Evolutionary conservation across 1,140 invertebrate genomes (phyloP), one percentile per base, ranked within the genome.

Genomic region (Drosophila pandora): DNA sequence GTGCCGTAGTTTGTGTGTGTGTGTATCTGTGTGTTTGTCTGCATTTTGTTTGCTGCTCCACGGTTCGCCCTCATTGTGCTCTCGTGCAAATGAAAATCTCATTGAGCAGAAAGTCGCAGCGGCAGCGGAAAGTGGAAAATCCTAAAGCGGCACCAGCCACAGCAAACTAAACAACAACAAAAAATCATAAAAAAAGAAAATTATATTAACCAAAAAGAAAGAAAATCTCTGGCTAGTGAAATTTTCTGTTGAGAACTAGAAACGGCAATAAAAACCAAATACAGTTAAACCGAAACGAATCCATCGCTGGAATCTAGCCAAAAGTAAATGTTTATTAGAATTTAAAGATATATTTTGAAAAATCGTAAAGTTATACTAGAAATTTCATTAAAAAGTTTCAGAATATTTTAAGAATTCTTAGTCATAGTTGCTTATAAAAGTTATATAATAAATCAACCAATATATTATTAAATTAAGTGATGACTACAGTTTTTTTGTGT

Each of bases 81-180:
- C 83, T 87, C 83, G 83, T 87, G 83, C 83, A 87, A 83, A 87
- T 87, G 83, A 87, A 87, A 87, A 83, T 87, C 78, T 88, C 83
- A 87, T 87, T 88, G 83, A 87, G 79, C 83, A 72, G 83, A 88
- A 88, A 87, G 75, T 88, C 64, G 57, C 64, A 62, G 53, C 67
- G 41, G 65, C 67, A 77, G 63, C 79, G 79, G 75, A 82, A 85
- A 85, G 82, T 81, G 82, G 68, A 79, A 84, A 83, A 83, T 68
- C 74, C 75, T 65, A 83, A 82, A 84, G 76, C 78, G 74, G 65
- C 58, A 53, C 58, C 52, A 69, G 64, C 55, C 74, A 71, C 67
- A 61, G 45, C 63, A 59, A 56, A 37, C 63, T 28, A 79, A 74
- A 57, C 17, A 17, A 17, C 17, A 63, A 43, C 71, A 47, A 79